phyloP scores from a whole-genome alignment of 2,888 invertebrate species.

The Brachyptera putata region DNA sequence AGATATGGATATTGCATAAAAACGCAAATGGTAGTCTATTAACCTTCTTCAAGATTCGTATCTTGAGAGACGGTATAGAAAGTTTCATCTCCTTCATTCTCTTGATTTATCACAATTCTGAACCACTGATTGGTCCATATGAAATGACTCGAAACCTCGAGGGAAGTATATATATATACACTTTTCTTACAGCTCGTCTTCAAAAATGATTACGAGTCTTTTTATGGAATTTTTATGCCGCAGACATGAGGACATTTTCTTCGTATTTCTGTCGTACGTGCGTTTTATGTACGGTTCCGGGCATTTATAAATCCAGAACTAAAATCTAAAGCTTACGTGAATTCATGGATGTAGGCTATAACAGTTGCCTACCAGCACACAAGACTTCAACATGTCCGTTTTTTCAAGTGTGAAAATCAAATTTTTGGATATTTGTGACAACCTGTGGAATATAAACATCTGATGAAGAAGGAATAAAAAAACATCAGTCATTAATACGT shows the following conservation, averaged over 20 bases:
- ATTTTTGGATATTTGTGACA: too few species aligned
- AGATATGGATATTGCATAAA: neutral
- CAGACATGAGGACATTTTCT: slow-evolving; percentile 1
- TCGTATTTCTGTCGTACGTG: neutral
- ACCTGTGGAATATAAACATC: too few species aligned
- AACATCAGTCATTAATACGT: too few species aligned
- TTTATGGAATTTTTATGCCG: neutral
- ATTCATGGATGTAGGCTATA: too few species aligned
- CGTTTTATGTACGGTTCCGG: too few species aligned
- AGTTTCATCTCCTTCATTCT: neutral
- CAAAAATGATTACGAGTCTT: slow-evolving; percentile 9
- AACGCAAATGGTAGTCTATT: slow-evolving; percentile 8
- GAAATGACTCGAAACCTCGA: slow-evolving; percentile 6
- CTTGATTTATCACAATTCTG: slow-evolving; percentile 3
- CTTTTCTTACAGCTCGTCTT: too few species aligned
- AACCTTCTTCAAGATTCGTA: slow-evolving; percentile 1
- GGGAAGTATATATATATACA: neutral
- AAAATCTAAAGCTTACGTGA: too few species aligned
- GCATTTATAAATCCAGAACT: too few species aligned
- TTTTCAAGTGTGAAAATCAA: too few species aligned
- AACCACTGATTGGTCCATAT: slow-evolving; percentile 1
- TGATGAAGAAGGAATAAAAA: too few species aligned
- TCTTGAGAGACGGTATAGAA: slow-evolving; percentile 9
- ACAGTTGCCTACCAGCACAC: too few species aligned
- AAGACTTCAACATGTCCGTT: too few species aligned